Evolutionary conservation across 2,888 invertebrate species (phyloP).

Genomic region (Embidobia sp.): DNA sequence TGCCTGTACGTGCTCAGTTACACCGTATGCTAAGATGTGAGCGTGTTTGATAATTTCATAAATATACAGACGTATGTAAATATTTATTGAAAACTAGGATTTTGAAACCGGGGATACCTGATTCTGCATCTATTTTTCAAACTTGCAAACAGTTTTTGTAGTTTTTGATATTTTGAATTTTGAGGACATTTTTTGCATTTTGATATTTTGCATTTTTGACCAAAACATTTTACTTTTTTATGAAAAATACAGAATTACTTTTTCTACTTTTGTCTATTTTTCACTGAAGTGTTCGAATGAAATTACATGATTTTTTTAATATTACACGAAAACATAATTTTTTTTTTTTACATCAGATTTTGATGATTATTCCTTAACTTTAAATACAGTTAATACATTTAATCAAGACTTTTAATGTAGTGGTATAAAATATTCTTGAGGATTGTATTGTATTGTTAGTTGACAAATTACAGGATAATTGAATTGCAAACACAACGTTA

Average conservation of each 20-base stretch:
- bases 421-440: too few relatives aligned
- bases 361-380: too few relatives aligned
- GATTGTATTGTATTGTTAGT: constrained; percentile 1
- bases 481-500: constrained; percentile 13
- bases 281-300: too few relatives aligned
- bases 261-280: too few relatives aligned
- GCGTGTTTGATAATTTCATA: constrained; percentile 57
- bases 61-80: constrained; percentile 51
- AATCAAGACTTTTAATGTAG: too few relatives aligned
- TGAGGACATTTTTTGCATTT: constrained; percentile 23
- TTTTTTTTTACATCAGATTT: too few relatives aligned
- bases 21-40: constrained; percentile 61
- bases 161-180: constrained; percentile 30
- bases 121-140: constrained; percentile 42
- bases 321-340: too few relatives aligned
- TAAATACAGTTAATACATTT: too few relatives aligned
- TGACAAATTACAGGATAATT: constrained; percentile 26
- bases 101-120: constrained; percentile 23
- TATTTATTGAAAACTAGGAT: constrained; percentile 18
- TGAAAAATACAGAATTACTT: background rate
- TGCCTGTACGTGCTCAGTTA: constrained; percentile 61
- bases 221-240: background rate
- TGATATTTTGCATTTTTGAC: constrained; percentile 21
- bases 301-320: too few relatives aligned
- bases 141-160: background rate